A percentile compares a stretch with the other conserved stretches of the same genome.
phyloP scores from a whole-genome alignment of 2,888 invertebrate species.

The Petrolisthes manimaculis region DNA sequence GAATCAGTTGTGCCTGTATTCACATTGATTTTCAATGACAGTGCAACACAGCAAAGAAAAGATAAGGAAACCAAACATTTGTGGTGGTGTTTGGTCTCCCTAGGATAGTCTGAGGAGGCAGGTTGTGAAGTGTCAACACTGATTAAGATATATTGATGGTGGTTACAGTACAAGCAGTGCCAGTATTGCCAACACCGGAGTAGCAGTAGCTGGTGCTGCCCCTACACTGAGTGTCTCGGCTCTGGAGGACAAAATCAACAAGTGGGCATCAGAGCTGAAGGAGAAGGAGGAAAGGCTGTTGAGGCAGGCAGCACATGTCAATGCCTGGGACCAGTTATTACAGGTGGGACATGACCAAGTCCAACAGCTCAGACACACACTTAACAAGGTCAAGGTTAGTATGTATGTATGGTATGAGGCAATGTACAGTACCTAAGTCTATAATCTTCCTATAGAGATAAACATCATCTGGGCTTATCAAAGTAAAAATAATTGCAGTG shows the following conservation, averaged over 20 bases:
- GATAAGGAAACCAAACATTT: too few species aligned
- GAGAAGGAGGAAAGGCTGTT: constrained; percentile 93
- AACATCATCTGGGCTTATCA: too few species aligned
- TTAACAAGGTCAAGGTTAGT: constrained; percentile 78
- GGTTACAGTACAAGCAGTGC: constrained; percentile 26
- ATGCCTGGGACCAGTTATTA: constrained; percentile 93
- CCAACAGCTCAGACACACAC: constrained; percentile 90
- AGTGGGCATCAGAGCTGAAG: constrained; percentile 92
- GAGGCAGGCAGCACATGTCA: constrained; percentile 94
- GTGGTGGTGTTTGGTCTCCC: too few species aligned
- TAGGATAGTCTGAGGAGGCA: too few species aligned
- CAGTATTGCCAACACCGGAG: constrained; percentile 37
- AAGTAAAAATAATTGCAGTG: too few species aligned
- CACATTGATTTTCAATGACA: too few species aligned
- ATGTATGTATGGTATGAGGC: too few species aligned
- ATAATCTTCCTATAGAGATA: too few species aligned
- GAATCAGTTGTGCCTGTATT: too few species aligned
- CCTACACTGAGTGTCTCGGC: constrained; percentile 81
- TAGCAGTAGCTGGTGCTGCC: constrained; percentile 31
- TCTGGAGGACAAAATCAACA: constrained; percentile 91
- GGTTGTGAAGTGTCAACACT: too few species aligned
- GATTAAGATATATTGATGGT: background rate
- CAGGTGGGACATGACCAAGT: constrained; percentile 86
- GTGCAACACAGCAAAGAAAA: too few species aligned
- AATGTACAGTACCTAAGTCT: too few species aligned